Percentiles rank a stretch among this genome's conserved stretches.
Evolutionary conservation across 2,113 vertebrate species (phyloP).

Genomic region (Melanocharis versteri): DNA sequence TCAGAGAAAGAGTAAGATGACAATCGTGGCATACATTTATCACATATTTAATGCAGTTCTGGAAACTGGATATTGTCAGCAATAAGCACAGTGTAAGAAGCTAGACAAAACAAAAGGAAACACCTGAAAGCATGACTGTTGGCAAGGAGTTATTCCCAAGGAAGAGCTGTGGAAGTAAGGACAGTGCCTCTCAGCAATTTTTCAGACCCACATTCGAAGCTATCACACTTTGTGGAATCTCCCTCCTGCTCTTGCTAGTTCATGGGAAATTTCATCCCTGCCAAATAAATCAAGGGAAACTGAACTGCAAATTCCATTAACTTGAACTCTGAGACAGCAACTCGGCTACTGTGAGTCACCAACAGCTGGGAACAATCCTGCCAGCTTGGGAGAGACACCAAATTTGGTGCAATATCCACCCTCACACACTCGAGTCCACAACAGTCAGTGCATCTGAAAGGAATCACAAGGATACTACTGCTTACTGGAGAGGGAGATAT

Average conservation of each 20-base stretch:
- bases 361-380: conserved; percentile 44
- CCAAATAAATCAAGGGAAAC: conserved; percentile 9
- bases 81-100: neutral
- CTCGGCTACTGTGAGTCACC: conserved; percentile 42
- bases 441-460: neutral
- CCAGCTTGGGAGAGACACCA: neutral
- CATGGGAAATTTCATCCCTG: conserved; percentile 15
- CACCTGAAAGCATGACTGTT: neutral
- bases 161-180: neutral
- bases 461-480: neutral
- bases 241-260: neutral
- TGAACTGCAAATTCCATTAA: conserved; percentile 45
- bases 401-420: neutral
- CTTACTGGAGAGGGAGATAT: neutral
- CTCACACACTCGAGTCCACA: neutral
- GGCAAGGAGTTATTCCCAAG: neutral
- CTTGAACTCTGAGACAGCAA: conserved; percentile 16
- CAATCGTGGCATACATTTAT: neutral
- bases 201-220: neutral
- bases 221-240: neutral
- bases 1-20: neutral
- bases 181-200: neutral
- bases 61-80: neutral
- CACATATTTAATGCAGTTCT: neutral
- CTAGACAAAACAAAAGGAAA: neutral